Conservation (phyloP, 2,113 vertebrate genomes). For the Damaliscus lunatus region DNA sequence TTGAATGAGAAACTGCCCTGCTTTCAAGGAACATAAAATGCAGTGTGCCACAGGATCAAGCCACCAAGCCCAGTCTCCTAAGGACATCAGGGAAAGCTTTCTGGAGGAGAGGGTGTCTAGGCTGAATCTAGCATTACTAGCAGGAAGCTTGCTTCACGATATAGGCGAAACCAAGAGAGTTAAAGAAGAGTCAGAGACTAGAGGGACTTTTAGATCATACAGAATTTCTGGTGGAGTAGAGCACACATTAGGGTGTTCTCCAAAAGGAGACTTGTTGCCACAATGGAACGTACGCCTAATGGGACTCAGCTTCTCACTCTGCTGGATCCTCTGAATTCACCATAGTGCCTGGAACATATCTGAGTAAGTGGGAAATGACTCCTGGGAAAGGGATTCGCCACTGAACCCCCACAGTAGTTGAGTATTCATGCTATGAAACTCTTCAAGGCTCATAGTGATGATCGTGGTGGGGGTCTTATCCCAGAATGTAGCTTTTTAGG, state of each 20-base stretch:
- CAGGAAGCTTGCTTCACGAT: not conserved
- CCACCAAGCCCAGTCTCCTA: not conserved
- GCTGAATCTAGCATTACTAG: not conserved
- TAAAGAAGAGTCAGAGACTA: not conserved
- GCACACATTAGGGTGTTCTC: not conserved
- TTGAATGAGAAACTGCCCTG: not conserved
- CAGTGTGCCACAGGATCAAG: not conserved
- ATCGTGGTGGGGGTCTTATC: not conserved
- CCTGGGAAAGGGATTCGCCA: not conserved
- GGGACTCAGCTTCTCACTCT: not conserved
- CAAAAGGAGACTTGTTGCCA: not conserved
- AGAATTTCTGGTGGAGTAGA: not conserved
- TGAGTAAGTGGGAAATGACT: not conserved
- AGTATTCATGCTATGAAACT: not conserved
- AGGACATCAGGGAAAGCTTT: not conserved
- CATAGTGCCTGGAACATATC: not conserved
- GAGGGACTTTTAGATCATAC: not conserved
- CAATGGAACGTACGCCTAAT: not conserved
- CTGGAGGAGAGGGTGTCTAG: not conserved
- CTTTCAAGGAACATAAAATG: not conserved
- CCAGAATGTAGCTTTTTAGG: not conserved
- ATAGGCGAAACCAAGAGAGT: not conserved
- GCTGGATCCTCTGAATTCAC: not conserved
- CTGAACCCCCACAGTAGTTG: not conserved
- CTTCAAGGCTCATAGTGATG: not conserved